Conservation (phyloP, 2,888 invertebrate species). For the Eilema depressum region DNA sequence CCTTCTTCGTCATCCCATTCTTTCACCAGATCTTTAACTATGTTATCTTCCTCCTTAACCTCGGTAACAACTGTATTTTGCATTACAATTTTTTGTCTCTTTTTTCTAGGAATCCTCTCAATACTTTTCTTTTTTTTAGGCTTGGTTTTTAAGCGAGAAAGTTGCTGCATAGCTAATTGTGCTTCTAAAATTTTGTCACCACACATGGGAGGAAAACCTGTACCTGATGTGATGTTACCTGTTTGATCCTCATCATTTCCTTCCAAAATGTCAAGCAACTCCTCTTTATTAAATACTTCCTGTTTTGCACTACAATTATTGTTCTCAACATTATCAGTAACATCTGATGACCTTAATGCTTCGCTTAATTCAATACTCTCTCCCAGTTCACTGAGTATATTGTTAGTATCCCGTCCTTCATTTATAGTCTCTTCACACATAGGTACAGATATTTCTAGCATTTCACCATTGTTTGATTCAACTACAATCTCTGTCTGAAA, state of each 20-base stretch:
- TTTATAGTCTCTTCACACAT: slow-evolving; percentile 45
- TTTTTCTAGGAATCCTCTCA: slow-evolving; percentile 47
- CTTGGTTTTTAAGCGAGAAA: slow-evolving; percentile 66
- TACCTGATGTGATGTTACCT: slow-evolving; percentile 35
- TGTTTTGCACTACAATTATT: slow-evolving; percentile 71
- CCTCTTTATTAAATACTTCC: slow-evolving; percentile 82
- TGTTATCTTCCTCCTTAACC: slow-evolving; percentile 62
- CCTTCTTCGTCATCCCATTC: slow-evolving; percentile 84
- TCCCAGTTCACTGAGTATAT: slow-evolving; percentile 73
- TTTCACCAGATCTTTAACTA: slow-evolving; percentile 85
- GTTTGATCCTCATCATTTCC: slow-evolving; percentile 71
- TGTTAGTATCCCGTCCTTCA: slow-evolving; percentile 58
- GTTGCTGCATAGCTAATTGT: slow-evolving; percentile 75
- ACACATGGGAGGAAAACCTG: slow-evolving; percentile 40
- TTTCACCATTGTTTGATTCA: slow-evolving; percentile 71
- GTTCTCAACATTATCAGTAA: slow-evolving; percentile 71
- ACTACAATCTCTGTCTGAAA: slow-evolving; percentile 81
- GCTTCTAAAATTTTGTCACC: slow-evolving; percentile 64
- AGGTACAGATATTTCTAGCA: slow-evolving; percentile 46
- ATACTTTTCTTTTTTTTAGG: slow-evolving; percentile 45
- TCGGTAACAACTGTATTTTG: slow-evolving; percentile 20
- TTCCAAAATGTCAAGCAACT: slow-evolving; percentile 79
- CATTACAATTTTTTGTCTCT: slow-evolving; percentile 37
- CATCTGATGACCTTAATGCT: slow-evolving; percentile 72
- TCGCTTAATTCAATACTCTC: slow-evolving; percentile 80